phyloP scores from a whole-genome alignment of 2,797 vertebrate species.

The Rhodeus uyekii region DNA sequence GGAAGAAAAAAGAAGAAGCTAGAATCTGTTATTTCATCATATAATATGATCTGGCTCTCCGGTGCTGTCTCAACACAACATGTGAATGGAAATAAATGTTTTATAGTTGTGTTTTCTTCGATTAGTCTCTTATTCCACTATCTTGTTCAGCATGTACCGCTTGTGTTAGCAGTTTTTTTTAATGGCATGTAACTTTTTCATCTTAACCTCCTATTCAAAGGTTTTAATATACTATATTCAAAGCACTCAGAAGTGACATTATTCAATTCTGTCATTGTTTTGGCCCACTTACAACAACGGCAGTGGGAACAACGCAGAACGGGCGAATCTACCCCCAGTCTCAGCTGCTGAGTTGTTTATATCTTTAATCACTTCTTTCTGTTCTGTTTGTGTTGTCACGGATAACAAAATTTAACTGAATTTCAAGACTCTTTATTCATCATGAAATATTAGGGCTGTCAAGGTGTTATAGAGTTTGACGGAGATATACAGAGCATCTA shows the following conservation, averaged over 20 bases:
- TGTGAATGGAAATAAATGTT: constrained; percentile 39
- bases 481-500: constrained; percentile 7
- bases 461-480: constrained; percentile 28
- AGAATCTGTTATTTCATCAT: constrained; percentile 8
- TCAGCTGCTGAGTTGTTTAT: constrained; percentile 11
- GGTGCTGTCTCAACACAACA: constrained; percentile 12
- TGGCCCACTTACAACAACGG: constrained; percentile 18
- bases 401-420: constrained; percentile 14
- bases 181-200: constrained; percentile 19
- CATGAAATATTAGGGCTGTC: constrained; percentile 33
- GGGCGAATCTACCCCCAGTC: not conserved
- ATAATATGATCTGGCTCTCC: constrained; percentile 45
- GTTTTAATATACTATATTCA: constrained; percentile 20
- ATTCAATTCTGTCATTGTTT: constrained; percentile 20
- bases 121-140: constrained; percentile 23
- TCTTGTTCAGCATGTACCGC: constrained; percentile 17
- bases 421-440: constrained; percentile 15
- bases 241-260: not conserved
- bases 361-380: constrained; percentile 23
- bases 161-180: not conserved
- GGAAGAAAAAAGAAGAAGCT: not conserved
- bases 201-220: not conserved
- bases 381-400: constrained; percentile 18
- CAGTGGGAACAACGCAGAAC: constrained; percentile 24
- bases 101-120: constrained; percentile 26